phyloP scores from a whole-genome alignment of 1,140 invertebrate species.

The Lasioglossum albipes region DNA sequence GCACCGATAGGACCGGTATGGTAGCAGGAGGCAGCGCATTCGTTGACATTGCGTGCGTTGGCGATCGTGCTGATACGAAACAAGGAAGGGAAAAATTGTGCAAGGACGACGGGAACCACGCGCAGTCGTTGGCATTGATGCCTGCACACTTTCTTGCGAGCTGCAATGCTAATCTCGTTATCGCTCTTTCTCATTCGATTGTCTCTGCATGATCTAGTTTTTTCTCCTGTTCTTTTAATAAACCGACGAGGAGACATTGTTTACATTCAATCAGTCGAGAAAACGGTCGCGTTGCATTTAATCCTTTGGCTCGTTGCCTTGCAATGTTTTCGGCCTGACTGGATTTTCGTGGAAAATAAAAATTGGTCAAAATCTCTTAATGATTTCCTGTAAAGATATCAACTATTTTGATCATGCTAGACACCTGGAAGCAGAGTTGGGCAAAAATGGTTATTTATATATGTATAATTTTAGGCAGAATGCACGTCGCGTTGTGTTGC shows the following conservation, averaged over 20 bases:
- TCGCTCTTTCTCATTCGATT: neutral
- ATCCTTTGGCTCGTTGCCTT: too few species aligned
- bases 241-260: neutral
- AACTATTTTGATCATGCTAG: too few species aligned
- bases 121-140: constrained; percentile 39
- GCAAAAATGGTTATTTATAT: too few species aligned
- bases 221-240: neutral
- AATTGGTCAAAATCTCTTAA: too few species aligned
- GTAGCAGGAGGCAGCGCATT: neutral
- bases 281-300: too few species aligned
- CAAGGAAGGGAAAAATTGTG: constrained; percentile 25
- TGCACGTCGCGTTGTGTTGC: too few species aligned
- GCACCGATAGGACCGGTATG: neutral
- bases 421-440: too few species aligned
- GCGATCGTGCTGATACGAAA: neutral
- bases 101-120: constrained; percentile 29
- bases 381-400: too few species aligned
- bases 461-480: too few species aligned
- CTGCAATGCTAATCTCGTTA: neutral
- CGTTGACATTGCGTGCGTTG: constrained; percentile 31
- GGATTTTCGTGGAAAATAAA: too few species aligned
- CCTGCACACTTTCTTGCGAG: constrained; percentile 6
- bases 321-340: too few species aligned
- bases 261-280: too few species aligned
- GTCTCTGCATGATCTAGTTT: neutral